Percentiles rank a stretch among this genome's conserved stretches.
Conservation (phyloP, 2,888 invertebrate genomes). For the Rambutsinella grinnellia region DNA sequence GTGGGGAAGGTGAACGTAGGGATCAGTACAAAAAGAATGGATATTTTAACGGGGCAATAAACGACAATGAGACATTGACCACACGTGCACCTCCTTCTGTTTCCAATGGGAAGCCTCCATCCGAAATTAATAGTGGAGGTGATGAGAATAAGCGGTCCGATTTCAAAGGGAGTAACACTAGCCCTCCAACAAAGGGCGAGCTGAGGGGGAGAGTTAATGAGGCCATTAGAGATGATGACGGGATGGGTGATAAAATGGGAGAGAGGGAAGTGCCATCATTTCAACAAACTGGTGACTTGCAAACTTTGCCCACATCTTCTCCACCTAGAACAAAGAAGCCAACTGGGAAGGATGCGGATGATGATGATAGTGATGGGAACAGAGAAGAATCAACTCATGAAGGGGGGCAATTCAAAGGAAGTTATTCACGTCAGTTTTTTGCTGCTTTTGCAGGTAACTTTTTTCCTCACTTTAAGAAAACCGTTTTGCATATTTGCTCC, state of each 20-base stretch:
- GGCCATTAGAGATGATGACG: conserved; percentile 54
- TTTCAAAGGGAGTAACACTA: conserved; percentile 38
- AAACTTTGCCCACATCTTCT: conserved; percentile 33
- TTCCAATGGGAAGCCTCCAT: neutral
- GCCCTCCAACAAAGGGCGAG: conserved; percentile 50
- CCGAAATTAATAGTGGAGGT: neutral
- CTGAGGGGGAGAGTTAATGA: conserved; percentile 49
- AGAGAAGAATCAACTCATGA: conserved; percentile 21
- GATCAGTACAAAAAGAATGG: conserved; percentile 4
- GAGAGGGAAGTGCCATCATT: conserved; percentile 51
- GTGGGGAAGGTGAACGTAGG: neutral
- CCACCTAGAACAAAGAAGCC: neutral
- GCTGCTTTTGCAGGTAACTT: conserved; percentile 64
- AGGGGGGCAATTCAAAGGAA: conserved; percentile 43
- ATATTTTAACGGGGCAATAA: conserved; percentile 37
- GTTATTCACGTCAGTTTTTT: conserved; percentile 59
- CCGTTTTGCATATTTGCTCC: too few species aligned
- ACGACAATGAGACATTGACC: conserved; percentile 45
- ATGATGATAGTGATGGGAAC: conserved; percentile 3
- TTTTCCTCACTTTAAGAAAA: neutral
- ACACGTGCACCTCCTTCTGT: conserved; percentile 39
- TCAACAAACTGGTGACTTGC: conserved; percentile 44
- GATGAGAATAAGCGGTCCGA: conserved; percentile 27
- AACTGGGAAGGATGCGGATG: conserved; percentile 16
- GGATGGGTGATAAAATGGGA: conserved; percentile 51